A percentile compares a stretch with the other conserved stretches of the same genome.
Conservation (phyloP, 2,113 vertebrate species). For the Promerops cafer region DNA sequence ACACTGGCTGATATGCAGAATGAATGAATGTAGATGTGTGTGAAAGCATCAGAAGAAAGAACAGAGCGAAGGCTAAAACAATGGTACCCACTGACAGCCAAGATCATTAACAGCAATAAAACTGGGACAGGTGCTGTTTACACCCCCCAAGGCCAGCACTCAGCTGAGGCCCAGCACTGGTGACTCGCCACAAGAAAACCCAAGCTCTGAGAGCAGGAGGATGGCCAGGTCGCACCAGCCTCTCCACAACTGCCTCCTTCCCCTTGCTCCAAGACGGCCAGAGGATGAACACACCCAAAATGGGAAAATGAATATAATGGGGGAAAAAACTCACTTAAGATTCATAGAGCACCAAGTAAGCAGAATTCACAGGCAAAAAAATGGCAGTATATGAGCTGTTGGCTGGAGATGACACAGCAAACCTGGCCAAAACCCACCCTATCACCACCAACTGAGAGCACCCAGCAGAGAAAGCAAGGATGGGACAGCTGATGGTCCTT, state of each 20-base stretch:
- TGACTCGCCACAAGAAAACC: neutral
- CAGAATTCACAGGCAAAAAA: neutral
- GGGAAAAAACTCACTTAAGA: rapidly evolving
- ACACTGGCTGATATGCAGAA: neutral
- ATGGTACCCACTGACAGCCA: neutral
- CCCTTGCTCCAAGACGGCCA: rapidly evolving
- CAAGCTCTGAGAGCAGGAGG: rapidly evolving
- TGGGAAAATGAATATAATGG: neutral
- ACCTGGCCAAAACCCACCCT: neutral
- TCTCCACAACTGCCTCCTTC: neutral
- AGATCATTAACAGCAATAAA: neutral
- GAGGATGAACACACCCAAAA: neutral
- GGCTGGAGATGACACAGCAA: neutral
- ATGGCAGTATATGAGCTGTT: neutral
- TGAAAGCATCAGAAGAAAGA: neutral
- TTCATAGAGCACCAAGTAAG: neutral
- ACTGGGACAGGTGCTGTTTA: neutral
- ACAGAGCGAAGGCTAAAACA: neutral
- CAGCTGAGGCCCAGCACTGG: neutral
- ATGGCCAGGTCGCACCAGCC: neutral
- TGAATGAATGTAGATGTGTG: neutral
- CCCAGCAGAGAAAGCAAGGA: neutral
- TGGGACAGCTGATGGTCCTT: neutral
- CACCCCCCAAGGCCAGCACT: neutral
- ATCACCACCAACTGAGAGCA: neutral